Base-by-base conservation (phyloP, 2,888 invertebrate genomes). In the Orthonychiurus folsomi region DNA sequence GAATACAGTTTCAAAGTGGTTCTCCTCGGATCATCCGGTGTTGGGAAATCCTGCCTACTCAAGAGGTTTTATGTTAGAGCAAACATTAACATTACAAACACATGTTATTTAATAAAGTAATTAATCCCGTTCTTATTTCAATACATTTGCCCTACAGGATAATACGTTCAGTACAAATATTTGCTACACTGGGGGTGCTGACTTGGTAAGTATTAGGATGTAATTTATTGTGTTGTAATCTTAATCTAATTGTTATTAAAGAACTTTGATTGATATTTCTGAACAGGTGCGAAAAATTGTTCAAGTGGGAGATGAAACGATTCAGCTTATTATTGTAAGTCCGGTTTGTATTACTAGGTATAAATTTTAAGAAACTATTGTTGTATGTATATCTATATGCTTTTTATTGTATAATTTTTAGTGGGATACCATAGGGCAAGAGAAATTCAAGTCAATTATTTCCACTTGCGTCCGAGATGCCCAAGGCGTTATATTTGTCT, bases 351-450 rank as follows among this genome's bases (percentile, higher is more conserved):
- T 48, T 12, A 48, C n/a, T 48, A 12, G 15, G 48, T 15, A n/a
- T 48, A 48, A 12, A 48, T n/a, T 15, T n/a, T 12, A n/a, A 48
- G 48, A 12, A 48, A n/a, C 48, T n/a, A n/a, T n/a, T n/a, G n/a
- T n/a, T n/a, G n/a, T n/a, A n/a, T n/a, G n/a, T n/a, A n/a, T n/a
- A n/a, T n/a, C n/a, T n/a, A n/a, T n/a, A n/a, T n/a, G n/a, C 9
- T 58, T 48, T 15, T 50, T 9, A 50, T 20, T n/a, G n/a, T 20
- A 27, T 25, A 37, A 2, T 59, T 57, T 56, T 1, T 27, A 68
- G 69, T 70, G 70, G 70, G 70, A 70, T 47, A 70, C 70, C 5
- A 65, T 67, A 21, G 69, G 71, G 15, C 71, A 71, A 53, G 71
- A 70, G 21, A 56, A 50, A 27, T 72, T 69, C 52, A 59, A 69